Percentiles rank a stretch among this genome's conserved stretches.
phyloP scores from a whole-genome alignment of 2,113 vertebrate species.

The Meleagris gallopavo region DNA sequence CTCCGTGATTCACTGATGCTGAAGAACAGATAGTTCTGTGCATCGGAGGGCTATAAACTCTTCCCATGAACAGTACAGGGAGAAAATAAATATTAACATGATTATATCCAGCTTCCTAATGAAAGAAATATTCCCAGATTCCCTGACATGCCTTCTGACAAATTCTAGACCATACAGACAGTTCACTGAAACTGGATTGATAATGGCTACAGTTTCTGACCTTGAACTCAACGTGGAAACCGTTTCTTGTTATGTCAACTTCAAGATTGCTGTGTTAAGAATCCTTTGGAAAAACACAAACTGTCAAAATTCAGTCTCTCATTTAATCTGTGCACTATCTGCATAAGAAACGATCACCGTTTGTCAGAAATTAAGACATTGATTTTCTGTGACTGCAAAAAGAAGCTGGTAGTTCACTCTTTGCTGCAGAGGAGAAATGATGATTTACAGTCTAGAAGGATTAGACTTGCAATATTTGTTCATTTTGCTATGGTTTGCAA shows the following conservation, averaged over 20 bases:
- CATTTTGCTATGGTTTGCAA: neutral
- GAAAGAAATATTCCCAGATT: neutral
- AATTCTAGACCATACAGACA: neutral
- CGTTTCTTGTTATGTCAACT: neutral
- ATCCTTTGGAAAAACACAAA: neutral
- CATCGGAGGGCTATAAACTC: neutral
- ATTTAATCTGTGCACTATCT: slow-evolving; percentile 29
- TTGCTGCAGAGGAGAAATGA: neutral
- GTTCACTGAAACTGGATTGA: neutral
- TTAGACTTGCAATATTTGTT: neutral
- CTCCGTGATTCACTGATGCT: neutral
- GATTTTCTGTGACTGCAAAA: slow-evolving; percentile 27
- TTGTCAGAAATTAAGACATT: slow-evolving; percentile 41
- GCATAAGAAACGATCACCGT: slow-evolving; percentile 25
- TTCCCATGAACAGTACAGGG: neutral
- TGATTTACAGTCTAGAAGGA: neutral
- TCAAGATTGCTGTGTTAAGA: neutral
- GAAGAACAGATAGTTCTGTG: neutral
- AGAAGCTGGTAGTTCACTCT: neutral
- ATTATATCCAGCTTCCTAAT: neutral
- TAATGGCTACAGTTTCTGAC: neutral
- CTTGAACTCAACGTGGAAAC: neutral
- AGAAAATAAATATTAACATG: neutral
- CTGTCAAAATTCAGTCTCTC: neutral
- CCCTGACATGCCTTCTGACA: neutral